A percentile compares a stretch with the other conserved stretches of the same genome.
Conservation (phyloP, 2,113 vertebrate genomes). For the Lasiurus cinereus region DNA sequence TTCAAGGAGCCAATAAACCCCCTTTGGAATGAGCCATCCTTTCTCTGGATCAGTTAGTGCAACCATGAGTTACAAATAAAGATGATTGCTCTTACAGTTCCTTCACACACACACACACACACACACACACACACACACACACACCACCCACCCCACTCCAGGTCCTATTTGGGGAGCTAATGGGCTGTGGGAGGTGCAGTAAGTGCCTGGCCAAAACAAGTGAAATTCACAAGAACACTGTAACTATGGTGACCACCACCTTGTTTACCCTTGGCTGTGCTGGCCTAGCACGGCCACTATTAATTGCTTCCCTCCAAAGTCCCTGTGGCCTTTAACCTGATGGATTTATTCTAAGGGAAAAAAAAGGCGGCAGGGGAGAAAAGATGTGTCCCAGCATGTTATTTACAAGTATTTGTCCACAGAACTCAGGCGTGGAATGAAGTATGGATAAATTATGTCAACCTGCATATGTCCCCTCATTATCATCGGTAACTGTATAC, state of each 20-base stretch:
- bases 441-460: constrained; percentile 77
- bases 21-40: neutral
- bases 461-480: constrained; percentile 63
- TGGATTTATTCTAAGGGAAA: constrained; percentile 32
- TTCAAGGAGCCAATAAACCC: neutral
- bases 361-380: constrained; percentile 26
- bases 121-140: too few relatives aligned
- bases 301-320: neutral
- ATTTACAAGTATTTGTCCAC: constrained; percentile 67
- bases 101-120: too few relatives aligned
- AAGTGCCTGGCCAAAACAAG: too few relatives aligned
- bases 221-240: too few relatives aligned
- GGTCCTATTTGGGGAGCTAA: too few relatives aligned
- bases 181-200: too few relatives aligned
- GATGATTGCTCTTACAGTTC: neutral
- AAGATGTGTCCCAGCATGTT: constrained; percentile 40
- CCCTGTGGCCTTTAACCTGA: neutral
- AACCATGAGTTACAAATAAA: neutral
- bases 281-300: neutral
- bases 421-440: constrained; percentile 61
- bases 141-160: too few relatives aligned
- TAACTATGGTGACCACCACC: too few relatives aligned
- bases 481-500: constrained; percentile 64
- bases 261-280: too few relatives aligned
- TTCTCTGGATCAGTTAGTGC: neutral